Evolutionary conservation across 2,797 vertebrate species (phyloP), one percentile per base, ranked within the genome.

Genomic region (Premnoplex brunnescens): DNA sequence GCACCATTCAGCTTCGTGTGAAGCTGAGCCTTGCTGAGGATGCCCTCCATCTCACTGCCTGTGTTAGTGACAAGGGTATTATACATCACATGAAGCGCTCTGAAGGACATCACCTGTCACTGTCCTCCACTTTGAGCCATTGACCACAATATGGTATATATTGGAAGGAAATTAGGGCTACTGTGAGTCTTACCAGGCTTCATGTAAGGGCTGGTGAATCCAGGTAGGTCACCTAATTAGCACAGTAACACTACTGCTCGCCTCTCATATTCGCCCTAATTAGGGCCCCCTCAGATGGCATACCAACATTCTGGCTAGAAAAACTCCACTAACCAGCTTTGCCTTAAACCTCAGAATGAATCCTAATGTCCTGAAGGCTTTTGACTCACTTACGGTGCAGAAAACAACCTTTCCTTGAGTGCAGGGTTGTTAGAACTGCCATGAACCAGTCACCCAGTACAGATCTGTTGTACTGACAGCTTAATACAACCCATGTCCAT

Each of bases 301-400:
- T 9, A 32, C 5, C 24, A 46, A 30, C 16, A 24, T 67, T 73
- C n/a, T 48, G 12, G 19, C 58, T 22, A 63, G 73, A 46, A 37
- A 43, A 0, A 0, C 3, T 4, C 15, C 10, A 46, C 14, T 44
- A 0, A 2, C 7, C 49, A 41, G 13, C 4, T 46, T 64, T 77
- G 12, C 77, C 15, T 7, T 28, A 77, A 80, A 63, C 7, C 3
- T 39, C 27, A 69, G 36, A 43, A 49, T 28, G 7, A 85, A 43
- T 51, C 20, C 7, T n/a, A 14, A 36, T 6, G 7, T 43, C 23
- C 16, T 64, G 32, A 66, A 85, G 5, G 5, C 5, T 52, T 90
- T 52, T 54, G 8, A 43, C 12, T 66, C 7, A 30, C 67, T 67
- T 41, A 60, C 34, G 24, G 23, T 58, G 24, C 26, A 85, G 41